phyloP scores from a whole-genome alignment of 2,797 vertebrate genomes.

The Melanotaenia pygmaea region DNA sequence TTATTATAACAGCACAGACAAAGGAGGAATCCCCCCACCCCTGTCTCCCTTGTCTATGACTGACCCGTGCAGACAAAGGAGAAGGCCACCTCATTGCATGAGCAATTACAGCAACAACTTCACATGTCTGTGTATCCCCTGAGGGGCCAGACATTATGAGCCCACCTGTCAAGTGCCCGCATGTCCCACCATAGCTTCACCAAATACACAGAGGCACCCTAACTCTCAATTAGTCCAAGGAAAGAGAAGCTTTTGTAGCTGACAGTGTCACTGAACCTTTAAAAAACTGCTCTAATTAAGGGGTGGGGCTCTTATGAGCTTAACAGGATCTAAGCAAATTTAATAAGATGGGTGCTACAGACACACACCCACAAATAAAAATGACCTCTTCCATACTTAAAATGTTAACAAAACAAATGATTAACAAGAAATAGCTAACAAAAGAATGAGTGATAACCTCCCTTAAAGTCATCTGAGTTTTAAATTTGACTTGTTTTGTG shows the following conservation, averaged over 20 bases:
- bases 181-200: constrained; percentile 73
- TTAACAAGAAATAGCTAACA: constrained; percentile 42
- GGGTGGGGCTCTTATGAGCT: constrained; percentile 22
- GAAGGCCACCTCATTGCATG: constrained; percentile 75
- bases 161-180: constrained; percentile 85
- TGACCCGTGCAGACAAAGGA: constrained; percentile 77
- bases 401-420: constrained; percentile 51
- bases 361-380: constrained; percentile 10
- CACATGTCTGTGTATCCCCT: constrained; percentile 48
- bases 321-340: constrained; percentile 20
- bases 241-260: constrained; percentile 45
- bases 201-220: constrained; percentile 76
- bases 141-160: constrained; percentile 80
- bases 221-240: constrained; percentile 73
- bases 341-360: background rate
- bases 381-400: constrained; percentile 18
- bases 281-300: constrained; percentile 49
- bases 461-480: constrained; percentile 32
- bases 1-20: constrained; percentile 42
- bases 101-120: constrained; percentile 88
- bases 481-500: constrained; percentile 46
- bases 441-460: constrained; percentile 50
- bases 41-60: constrained; percentile 66
- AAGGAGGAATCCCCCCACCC: constrained; percentile 29
- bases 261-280: constrained; percentile 11